Conservation (phyloP, 2,113 vertebrate genomes). For the Balaenoptera acutorostrata region DNA sequence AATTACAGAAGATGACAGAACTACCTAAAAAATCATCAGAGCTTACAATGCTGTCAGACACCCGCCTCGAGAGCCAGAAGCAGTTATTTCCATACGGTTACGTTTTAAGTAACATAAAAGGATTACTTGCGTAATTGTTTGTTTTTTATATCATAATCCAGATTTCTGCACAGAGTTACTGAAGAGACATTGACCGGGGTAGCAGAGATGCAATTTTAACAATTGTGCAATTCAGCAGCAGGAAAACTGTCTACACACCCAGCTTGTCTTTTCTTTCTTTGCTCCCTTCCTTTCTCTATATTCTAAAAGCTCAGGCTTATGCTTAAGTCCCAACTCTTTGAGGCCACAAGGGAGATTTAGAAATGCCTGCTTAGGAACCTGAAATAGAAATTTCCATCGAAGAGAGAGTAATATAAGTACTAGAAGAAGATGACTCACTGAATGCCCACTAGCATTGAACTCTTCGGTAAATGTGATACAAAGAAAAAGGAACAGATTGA, state of each 20-base stretch:
- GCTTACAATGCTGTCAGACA: background rate
- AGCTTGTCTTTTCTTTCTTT: background rate
- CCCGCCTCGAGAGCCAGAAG: background rate
- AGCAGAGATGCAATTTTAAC: background rate
- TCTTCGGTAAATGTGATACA: background rate
- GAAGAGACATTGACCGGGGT: background rate
- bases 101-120: background rate
- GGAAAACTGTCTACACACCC: background rate
- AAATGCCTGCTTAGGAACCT: background rate
- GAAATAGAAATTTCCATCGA: slow-evolving; percentile 10
- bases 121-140: background rate
- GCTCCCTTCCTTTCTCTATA: background rate
- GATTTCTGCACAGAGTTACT: background rate
- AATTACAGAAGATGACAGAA: background rate
- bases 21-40: background rate
- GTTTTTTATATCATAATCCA: background rate
- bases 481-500: slow-evolving; percentile 17
- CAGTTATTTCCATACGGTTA: background rate
- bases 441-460: background rate
- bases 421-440: background rate
- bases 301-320: background rate
- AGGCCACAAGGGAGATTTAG: background rate
- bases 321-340: background rate
- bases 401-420: background rate
- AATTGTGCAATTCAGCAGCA: background rate